Percentiles rank a stretch among this genome's conserved stretches.
These are phyloP conservation scores for Exocentrus adspersus DNA, from an alignment of 2,888 invertebrate genomes.

Conservation along the genomic window DNA sequence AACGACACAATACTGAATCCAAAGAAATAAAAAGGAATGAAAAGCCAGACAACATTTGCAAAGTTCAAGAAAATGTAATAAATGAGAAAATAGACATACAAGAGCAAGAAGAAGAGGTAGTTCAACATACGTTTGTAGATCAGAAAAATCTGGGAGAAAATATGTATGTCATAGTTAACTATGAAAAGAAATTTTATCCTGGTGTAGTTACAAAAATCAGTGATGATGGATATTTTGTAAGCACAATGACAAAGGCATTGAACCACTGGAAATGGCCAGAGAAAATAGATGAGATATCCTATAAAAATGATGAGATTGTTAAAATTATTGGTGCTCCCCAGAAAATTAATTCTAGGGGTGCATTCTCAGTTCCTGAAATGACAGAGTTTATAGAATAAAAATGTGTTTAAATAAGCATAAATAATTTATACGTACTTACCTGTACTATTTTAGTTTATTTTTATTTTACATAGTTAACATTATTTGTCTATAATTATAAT, in stretches of 20 bases:
- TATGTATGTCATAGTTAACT: neutral
- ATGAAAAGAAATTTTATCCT: constrained; percentile 1
- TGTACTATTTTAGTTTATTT: too few relatives aligned
- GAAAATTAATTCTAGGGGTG: constrained; percentile 3
- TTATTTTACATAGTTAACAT: too few relatives aligned
- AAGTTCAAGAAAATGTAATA: too few relatives aligned
- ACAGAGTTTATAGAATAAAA: too few relatives aligned
- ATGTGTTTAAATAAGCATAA: too few relatives aligned
- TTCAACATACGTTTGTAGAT: neutral
- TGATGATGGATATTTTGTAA: neutral
- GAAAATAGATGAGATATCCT: neutral
- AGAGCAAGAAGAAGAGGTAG: neutral
- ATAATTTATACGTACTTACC: too few relatives aligned
- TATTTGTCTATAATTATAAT: too few relatives aligned
- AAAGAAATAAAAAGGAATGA: neutral
- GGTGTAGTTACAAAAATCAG: neutral
- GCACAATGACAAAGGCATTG: neutral
- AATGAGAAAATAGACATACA: neutral
- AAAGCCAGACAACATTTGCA: too few relatives aligned
- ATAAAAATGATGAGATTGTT: neutral
- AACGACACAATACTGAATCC: too few relatives aligned
- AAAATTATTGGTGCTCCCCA: neutral
- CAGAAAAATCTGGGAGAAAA: neutral
- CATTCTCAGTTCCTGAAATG: neutral
- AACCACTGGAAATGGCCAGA: constrained; percentile 3